Evolutionary conservation across 2,113 vertebrate species (phyloP).

Genomic region (Polypterus bichir): DNA sequence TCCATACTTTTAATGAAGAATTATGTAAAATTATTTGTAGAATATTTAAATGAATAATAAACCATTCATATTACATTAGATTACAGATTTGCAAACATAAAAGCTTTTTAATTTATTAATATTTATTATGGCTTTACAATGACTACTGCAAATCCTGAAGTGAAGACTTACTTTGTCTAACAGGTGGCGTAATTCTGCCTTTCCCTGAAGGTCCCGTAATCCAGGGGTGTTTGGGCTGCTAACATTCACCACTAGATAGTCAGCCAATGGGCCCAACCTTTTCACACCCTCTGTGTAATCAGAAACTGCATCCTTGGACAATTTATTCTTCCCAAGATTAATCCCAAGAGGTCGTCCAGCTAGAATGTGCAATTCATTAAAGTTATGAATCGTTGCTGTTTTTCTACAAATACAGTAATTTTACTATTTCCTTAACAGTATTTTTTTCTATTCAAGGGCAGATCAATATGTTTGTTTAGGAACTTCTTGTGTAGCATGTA

Average conservation of each 20-base stretch:
- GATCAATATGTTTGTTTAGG: too few relatives aligned
- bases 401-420: background rate
- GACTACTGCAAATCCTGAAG: background rate
- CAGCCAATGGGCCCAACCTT: slow-evolving; percentile 71
- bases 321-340: slow-evolving; percentile 93
- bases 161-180: slow-evolving; percentile 56
- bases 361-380: slow-evolving; percentile 22
- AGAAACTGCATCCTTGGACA: slow-evolving; percentile 57
- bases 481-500: too few relatives aligned
- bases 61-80: too few relatives aligned
- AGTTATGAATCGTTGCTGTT: background rate
- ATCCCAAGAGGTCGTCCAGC: slow-evolving; percentile 79
- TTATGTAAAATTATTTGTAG: too few relatives aligned
- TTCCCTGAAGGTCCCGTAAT: slow-evolving; percentile 73
- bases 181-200: slow-evolving; percentile 58
- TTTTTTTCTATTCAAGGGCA: too few relatives aligned
- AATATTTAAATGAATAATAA: too few relatives aligned
- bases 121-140: background rate
- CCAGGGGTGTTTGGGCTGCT: slow-evolving; percentile 91
- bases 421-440: too few relatives aligned
- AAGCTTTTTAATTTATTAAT: too few relatives aligned
- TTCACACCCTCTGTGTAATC: slow-evolving; percentile 74
- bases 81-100: too few relatives aligned
- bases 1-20: too few relatives aligned
- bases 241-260: slow-evolving; percentile 90